Percentiles rank a stretch among this genome's conserved stretches.
phyloP scores from a whole-genome alignment of 2,888 invertebrate genomes.

The Lacanobia oleracea region DNA sequence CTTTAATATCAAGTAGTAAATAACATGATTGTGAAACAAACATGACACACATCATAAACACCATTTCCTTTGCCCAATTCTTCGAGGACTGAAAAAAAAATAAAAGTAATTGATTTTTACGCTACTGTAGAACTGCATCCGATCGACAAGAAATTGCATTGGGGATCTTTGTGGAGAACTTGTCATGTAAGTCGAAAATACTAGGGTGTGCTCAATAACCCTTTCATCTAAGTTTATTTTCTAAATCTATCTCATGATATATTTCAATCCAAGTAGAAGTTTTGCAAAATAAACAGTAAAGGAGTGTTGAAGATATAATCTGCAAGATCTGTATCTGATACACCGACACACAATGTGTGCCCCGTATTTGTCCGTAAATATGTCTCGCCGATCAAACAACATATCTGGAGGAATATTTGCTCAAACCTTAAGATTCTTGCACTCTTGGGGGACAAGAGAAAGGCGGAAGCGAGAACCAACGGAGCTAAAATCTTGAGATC shows the following conservation, averaged over 20 bases:
- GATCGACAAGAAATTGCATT: not conserved
- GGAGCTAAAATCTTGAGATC: too few species aligned
- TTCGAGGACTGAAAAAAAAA: too few species aligned
- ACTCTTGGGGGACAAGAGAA: slow-evolving; percentile 63
- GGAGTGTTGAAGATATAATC: slow-evolving; percentile 42
- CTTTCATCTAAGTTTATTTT: not conserved
- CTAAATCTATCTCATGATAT: not conserved
- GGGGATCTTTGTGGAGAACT: too few species aligned
- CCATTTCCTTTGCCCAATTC: too few species aligned
- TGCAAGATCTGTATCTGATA: slow-evolving; percentile 61
- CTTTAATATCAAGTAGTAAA: too few species aligned
- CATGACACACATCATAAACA: too few species aligned
- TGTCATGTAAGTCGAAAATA: too few species aligned
- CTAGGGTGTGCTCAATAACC: too few species aligned
- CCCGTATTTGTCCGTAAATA: slow-evolving; percentile 87
- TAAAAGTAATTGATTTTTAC: too few species aligned
- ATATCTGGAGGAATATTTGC: slow-evolving; percentile 88
- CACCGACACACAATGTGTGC: slow-evolving; percentile 72
- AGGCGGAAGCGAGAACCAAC: slow-evolving; percentile 39
- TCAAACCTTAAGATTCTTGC: slow-evolving; percentile 81
- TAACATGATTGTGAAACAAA: too few species aligned
- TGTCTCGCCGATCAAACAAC: slow-evolving; percentile 89
- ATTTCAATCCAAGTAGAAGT: not conserved
- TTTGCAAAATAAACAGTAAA: slow-evolving; percentile 17
- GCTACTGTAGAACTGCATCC: too few species aligned